A percentile compares a stretch with the other conserved stretches of the same genome.
These are phyloP conservation scores for Mythimna loreyi DNA, from an alignment of 2,888 invertebrate genomes.

Conservation along the genomic window DNA sequence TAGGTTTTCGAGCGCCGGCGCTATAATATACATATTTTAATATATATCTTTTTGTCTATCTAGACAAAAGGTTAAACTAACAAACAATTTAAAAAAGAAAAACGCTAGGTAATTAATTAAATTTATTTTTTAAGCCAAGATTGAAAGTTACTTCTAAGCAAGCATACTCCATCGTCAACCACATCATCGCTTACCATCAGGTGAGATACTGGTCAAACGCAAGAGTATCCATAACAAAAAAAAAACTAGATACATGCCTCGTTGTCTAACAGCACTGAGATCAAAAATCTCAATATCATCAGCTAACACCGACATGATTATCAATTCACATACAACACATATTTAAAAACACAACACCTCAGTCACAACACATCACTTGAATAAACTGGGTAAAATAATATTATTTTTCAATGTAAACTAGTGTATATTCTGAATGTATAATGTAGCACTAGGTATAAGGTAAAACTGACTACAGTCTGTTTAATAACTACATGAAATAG, in stretches of 20 bases:
- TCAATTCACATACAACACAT: slow-evolving; percentile 19
- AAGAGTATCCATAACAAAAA: no score
- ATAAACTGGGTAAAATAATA: slow-evolving; percentile 17
- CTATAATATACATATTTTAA: no score
- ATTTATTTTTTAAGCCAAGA: no score
- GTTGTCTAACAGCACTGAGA: slow-evolving; percentile 46
- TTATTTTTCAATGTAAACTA: slow-evolving; percentile 33
- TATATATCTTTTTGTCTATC: no score
- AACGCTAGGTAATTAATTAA: no score
- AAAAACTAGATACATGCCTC: slow-evolving; percentile 13
- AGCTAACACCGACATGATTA: slow-evolving; percentile 40
- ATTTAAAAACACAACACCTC: slow-evolving; percentile 1
- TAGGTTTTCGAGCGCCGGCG: no score
- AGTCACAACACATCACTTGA: neutral
- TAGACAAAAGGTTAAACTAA: no score
- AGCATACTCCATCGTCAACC: no score
- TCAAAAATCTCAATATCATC: slow-evolving; percentile 52
- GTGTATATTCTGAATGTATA: slow-evolving; percentile 18
- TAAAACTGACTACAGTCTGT: slow-evolving; percentile 40
- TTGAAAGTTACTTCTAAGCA: no score
- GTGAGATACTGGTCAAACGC: no score
- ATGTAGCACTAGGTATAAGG: slow-evolving; percentile 40
- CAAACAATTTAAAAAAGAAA: no score
- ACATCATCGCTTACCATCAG: no score
- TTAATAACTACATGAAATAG: slow-evolving; percentile 48